Evolutionary conservation across 2,797 vertebrate genomes (phyloP).

Genomic region (Siniperca scherzeri): DNA sequence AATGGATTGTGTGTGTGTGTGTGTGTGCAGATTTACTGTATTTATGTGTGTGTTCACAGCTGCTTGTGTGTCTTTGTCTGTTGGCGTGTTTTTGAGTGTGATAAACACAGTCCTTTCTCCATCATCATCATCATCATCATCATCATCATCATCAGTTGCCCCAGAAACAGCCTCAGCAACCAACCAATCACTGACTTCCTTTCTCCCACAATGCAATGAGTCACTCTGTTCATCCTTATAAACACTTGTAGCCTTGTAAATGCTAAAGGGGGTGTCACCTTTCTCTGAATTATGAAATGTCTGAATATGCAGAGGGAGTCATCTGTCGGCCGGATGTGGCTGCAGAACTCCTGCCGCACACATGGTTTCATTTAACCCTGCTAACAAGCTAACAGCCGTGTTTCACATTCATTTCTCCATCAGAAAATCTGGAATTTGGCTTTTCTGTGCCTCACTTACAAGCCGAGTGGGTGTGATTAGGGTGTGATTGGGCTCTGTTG

Average conservation of each 20-base stretch:
- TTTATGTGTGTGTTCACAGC: neutral
- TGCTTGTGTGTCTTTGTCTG: conserved; percentile 4
- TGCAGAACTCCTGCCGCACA: conserved; percentile 50
- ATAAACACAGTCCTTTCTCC: conserved; percentile 21
- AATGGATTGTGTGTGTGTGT: neutral
- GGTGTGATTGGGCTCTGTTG: conserved; percentile 29
- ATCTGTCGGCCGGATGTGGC: conserved; percentile 41
- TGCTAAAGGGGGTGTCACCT: neutral
- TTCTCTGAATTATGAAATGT: conserved; percentile 12
- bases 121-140: neutral
- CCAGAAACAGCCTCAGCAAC: neutral
- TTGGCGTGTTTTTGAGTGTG: neutral
- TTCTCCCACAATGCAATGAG: conserved; percentile 27
- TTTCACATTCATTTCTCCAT: conserved; percentile 22
- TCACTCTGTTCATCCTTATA: neutral
- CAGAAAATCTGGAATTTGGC: neutral
- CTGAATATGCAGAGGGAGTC: conserved; percentile 21
- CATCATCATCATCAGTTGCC: conserved; percentile 5
- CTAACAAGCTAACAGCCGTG: neutral
- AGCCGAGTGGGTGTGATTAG: conserved; percentile 24
- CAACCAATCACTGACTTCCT: conserved; percentile 11
- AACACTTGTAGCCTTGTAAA: neutral
- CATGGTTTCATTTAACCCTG: conserved; percentile 54
- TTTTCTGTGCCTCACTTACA: conserved; percentile 1
- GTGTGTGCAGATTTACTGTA: conserved; percentile 13